Evolutionary conservation across 2,888 invertebrate genomes (phyloP).

Genomic region (Callyntrura guangdongensis): DNA sequence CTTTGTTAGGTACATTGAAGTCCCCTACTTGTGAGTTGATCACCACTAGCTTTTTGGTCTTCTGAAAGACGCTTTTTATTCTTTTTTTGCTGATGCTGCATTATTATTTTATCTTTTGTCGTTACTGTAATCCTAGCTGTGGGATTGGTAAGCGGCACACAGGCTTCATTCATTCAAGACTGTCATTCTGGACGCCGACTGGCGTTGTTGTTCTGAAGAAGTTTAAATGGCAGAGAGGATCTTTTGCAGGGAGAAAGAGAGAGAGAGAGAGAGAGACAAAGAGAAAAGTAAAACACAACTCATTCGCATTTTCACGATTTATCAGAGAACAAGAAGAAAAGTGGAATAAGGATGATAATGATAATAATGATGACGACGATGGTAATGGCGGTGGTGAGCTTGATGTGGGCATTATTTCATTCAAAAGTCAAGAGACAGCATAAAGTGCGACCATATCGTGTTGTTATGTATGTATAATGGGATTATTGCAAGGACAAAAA

Average conservation of each 20-base stretch:
- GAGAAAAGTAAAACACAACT: slow-evolving; percentile 13
- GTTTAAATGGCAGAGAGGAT: slow-evolving; percentile 65
- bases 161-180: slow-evolving; percentile 51
- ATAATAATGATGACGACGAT: neutral
- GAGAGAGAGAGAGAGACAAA: slow-evolving; percentile 5
- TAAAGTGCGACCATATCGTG: neutral
- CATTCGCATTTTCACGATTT: slow-evolving; percentile 50
- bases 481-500: slow-evolving; percentile 42
- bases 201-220: slow-evolving; percentile 63
- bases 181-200: slow-evolving; percentile 62
- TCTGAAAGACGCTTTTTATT: neutral
- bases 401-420: slow-evolving; percentile 34
- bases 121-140: slow-evolving; percentile 53
- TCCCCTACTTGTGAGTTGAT: neutral
- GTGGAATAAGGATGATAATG: slow-evolving; percentile 18
- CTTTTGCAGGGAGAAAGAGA: neutral
- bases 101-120: slow-evolving; percentile 15
- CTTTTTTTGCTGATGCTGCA: neutral
- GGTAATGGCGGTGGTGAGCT: neutral
- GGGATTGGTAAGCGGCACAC: no score
- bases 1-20: neutral
- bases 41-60: neutral
- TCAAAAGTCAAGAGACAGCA: neutral
- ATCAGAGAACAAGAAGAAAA: slow-evolving; percentile 34
- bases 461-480: neutral